Evolutionary conservation across 2,888 invertebrate genomes (phyloP).

Genomic region (Ganaspis brasiliensis): DNA sequence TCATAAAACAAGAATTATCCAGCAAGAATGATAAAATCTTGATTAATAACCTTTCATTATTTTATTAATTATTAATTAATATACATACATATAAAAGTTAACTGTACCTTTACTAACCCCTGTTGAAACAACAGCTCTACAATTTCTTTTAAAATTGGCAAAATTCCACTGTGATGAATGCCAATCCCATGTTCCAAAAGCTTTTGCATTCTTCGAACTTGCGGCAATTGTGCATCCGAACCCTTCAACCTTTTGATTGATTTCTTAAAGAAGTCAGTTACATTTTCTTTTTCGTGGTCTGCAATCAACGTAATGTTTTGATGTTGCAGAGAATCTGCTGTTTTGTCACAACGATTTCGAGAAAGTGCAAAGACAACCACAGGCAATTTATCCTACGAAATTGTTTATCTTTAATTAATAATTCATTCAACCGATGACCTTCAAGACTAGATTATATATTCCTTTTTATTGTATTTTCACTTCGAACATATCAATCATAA

Average conservation of each 20-base stretch:
- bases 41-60: too few species aligned
- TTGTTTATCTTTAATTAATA: not conserved
- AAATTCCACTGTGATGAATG: conserved; percentile 98
- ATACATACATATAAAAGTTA: not conserved
- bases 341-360: conserved; percentile 89
- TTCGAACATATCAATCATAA: too few species aligned
- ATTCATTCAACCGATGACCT: conserved; percentile 12
- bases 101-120: conserved; percentile 92
- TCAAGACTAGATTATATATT: too few species aligned
- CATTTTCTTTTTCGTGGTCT: conserved; percentile 91
- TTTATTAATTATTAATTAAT: too few species aligned
- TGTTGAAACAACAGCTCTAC: conserved; percentile 98
- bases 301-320: conserved; percentile 84
- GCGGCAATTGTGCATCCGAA: conserved; percentile 93
- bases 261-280: conserved; percentile 92
- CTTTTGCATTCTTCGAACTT: conserved; percentile 87
- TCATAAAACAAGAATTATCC: too few species aligned
- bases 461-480: too few species aligned
- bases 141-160: conserved; percentile 99
- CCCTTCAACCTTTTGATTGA: conserved; percentile 91
- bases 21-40: too few species aligned
- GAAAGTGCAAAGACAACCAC: conserved; percentile 97
- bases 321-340: conserved; percentile 81
- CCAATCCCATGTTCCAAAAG: conserved; percentile 94
- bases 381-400: conserved; percentile 87